phyloP scores from a whole-genome alignment of 2,888 invertebrate genomes.

The Monochamus alternatus region DNA sequence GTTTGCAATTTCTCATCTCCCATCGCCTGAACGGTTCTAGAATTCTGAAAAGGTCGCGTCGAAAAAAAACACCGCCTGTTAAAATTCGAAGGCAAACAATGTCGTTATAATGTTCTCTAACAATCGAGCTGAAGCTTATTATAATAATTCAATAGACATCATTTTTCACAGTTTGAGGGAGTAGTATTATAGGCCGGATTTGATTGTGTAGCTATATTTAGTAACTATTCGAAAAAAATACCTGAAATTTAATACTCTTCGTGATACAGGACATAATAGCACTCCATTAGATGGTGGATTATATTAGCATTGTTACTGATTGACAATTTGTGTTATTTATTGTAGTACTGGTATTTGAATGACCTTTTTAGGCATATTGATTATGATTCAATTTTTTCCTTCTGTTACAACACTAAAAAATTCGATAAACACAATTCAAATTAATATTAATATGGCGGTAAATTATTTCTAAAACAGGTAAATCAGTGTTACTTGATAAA shows the following conservation, averaged over 20 bases:
- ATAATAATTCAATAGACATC: conserved; percentile 1
- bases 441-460: too few relatives aligned
- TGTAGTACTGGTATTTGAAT: background rate
- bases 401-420: too few relatives aligned
- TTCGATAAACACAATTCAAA: too few relatives aligned
- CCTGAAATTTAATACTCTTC: background rate
- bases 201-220: background rate
- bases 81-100: background rate
- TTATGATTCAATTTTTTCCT: too few relatives aligned
- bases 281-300: background rate
- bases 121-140: background rate
- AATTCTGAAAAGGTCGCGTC: background rate
- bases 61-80: background rate
- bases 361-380: too few relatives aligned
- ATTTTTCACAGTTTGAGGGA: background rate
- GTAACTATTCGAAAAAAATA: background rate
- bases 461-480: too few relatives aligned
- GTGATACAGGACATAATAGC: background rate
- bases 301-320: background rate
- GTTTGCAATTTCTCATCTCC: background rate
- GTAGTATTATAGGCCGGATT: background rate
- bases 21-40: background rate
- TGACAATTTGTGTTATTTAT: background rate
- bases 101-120: background rate
- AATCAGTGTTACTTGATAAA: too few relatives aligned